Base-by-base conservation (phyloP, 2,888 invertebrate species). In the Orthonychiurus folsomi region DNA sequence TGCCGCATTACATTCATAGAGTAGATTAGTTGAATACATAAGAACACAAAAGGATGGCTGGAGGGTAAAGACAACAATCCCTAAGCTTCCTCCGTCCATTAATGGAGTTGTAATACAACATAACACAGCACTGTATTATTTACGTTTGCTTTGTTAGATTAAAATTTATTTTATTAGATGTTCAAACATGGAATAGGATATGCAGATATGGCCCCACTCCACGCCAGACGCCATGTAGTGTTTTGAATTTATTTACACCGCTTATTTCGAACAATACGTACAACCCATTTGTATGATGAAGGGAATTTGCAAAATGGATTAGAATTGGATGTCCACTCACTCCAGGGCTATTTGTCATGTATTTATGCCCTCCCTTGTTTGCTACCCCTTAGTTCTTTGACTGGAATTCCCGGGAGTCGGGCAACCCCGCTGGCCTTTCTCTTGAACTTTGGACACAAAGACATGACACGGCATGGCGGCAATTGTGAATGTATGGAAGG, bases 221-320 rank as follows among this genome's bases (percentile, higher is more conserved):
- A 9, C 5, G 5, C 5, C 15, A 37, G 37, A 5, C 15, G 37
- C 9, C 37, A 9, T 5, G 37, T 15, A 37, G 37, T 37, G n/a
- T n/a, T n/a, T 37, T 37, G 37, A 37, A 37, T 37, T 37, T 37
- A 37, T 37, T 37, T 37, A 37, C 37, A 9, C 37, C 37, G 37
- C 37, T 37, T 37, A 37, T 37, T 37, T 37, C 15, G 37, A 37
- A 37, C 56, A 26, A 26, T 56, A 20, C 24, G 12, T 20, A 9
- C 56, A 18, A 56, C 28, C 64, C 61, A 62, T 63, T 65, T 63
- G 55, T 58, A 23, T 65, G 62, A 65, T 65, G 62, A 59, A 37
- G 50, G 37, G 62, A 62, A 64, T 64, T 64, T 50, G 54, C 60
- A 63, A 65, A 65, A 62, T 65, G 65, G 63, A 65, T 65, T 61